These are phyloP conservation scores for Drosophila greeni DNA, from an alignment of 2,888 invertebrate genomes.

Conservation along the genomic window DNA sequence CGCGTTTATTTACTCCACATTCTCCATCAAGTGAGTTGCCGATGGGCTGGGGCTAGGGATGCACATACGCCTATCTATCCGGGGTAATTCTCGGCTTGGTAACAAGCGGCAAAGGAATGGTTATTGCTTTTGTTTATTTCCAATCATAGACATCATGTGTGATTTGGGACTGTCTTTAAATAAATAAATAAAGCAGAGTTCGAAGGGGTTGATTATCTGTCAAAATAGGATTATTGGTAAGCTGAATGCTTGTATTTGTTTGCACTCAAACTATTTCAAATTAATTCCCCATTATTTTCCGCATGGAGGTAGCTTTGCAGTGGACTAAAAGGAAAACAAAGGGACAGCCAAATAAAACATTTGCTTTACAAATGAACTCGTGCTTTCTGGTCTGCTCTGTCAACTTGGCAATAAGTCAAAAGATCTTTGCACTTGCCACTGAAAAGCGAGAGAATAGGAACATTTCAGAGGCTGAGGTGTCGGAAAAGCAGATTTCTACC, in stretches of 20 bases:
- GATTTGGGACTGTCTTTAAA: conserved; percentile 21
- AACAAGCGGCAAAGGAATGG: conserved; percentile 18
- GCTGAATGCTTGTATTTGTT: not conserved
- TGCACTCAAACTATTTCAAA: conserved; percentile 1
- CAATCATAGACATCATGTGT: conserved; percentile 23
- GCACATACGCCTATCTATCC: not conserved
- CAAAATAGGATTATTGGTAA: conserved; percentile 24
- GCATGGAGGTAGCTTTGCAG: not conserved
- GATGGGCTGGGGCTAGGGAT: not conserved
- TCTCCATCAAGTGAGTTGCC: conserved; percentile 23
- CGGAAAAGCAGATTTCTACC: not conserved
- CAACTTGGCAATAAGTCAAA: conserved; percentile 36
- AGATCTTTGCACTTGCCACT: conserved; percentile 27
- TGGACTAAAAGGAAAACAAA: conserved; percentile 17
- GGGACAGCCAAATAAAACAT: conserved; percentile 16
- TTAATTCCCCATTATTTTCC: conserved; percentile 5
- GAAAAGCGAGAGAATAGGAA: not conserved
- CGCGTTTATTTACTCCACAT: conserved; percentile 42
- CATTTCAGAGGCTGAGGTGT: conserved; percentile 16
- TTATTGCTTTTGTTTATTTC: conserved; percentile 42
- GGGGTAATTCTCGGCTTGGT: conserved; percentile 23
- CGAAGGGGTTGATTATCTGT: conserved; percentile 21
- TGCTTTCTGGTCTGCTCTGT: not conserved
- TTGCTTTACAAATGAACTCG: not conserved
- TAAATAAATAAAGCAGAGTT: conserved; percentile 31